These are phyloP conservation scores for Dendrolimus kikuchii DNA, from an alignment of 1,140 invertebrate species.

Conservation along the genomic window DNA sequence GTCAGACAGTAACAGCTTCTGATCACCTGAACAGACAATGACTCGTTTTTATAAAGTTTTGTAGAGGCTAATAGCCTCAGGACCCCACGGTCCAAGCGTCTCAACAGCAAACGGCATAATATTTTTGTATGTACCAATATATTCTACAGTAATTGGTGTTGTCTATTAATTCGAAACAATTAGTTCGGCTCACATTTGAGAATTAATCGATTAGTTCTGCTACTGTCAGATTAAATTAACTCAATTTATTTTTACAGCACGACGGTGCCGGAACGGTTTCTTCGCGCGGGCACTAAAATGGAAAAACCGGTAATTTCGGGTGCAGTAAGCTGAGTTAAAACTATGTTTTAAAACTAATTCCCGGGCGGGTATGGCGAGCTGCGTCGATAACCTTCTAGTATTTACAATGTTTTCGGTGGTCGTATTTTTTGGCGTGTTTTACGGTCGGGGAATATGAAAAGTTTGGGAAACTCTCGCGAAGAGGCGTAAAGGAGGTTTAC, in stretches of 20 bases:
- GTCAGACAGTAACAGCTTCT: too few relatives aligned
- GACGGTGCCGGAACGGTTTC: conserved; percentile 2
- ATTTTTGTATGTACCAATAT: too few relatives aligned
- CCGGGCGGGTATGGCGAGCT: conserved; percentile 31
- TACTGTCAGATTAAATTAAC: conserved; percentile 27
- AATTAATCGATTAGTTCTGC: conserved; percentile 26
- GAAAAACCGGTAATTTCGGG: conserved; percentile 46
- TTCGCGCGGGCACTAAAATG: conserved; percentile 22
- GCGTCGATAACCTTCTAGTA: conserved; percentile 56
- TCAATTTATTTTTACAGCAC: conserved; percentile 36
- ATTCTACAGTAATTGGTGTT: too few relatives aligned
- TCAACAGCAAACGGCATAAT: too few relatives aligned
- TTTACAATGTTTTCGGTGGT: conserved; percentile 71
- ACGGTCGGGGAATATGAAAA: conserved; percentile 69
- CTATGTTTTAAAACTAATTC: conserved; percentile 67
- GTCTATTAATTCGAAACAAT: background rate
- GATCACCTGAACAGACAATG: too few relatives aligned
- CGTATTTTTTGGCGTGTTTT: conserved; percentile 69
- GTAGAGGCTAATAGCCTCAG: too few relatives aligned
- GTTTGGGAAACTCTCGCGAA: conserved; percentile 63
- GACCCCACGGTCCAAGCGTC: too few relatives aligned
- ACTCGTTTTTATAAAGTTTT: too few relatives aligned
- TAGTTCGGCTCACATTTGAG: conserved; percentile 8
- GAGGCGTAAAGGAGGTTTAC: conserved; percentile 69
- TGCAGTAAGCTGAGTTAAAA: conserved; percentile 58